Conservation (phyloP, 1,140 invertebrate genomes). For the Proctacanthus coquilletti region DNA sequence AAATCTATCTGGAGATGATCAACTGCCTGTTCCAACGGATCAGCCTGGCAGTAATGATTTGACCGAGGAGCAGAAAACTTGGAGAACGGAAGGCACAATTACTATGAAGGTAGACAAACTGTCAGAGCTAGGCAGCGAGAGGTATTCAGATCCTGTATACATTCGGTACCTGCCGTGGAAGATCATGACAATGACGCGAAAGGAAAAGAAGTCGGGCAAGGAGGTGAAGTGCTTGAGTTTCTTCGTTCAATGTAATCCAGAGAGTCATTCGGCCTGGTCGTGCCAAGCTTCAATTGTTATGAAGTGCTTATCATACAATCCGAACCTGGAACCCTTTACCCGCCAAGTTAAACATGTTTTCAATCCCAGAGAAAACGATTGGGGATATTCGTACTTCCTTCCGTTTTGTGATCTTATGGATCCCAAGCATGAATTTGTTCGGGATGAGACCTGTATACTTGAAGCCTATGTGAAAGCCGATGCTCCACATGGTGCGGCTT, state of each 20-base stretch:
- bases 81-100: no score
- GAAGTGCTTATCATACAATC: slow-evolving; percentile 68
- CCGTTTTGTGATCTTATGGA: slow-evolving; percentile 78
- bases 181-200: slow-evolving; percentile 94
- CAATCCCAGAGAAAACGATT: slow-evolving; percentile 82
- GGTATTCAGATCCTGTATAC: no score
- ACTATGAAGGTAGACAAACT: no score
- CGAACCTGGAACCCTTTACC: slow-evolving; percentile 55
- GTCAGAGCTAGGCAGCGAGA: no score
- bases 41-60: no score
- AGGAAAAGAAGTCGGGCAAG: no score
- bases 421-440: slow-evolving; percentile 85
- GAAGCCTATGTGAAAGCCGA: slow-evolving; percentile 92
- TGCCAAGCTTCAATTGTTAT: slow-evolving; percentile 91
- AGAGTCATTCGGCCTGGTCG: slow-evolving; percentile 93
- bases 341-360: slow-evolving; percentile 51
- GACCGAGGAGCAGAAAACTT: no score
- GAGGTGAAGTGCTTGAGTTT: slow-evolving; percentile 67
- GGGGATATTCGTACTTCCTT: slow-evolving; percentile 68
- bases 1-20: no score
- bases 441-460: slow-evolving; percentile 88
- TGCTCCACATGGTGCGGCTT: slow-evolving; percentile 94
- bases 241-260: slow-evolving; percentile 84
- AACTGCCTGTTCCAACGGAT: no score
- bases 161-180: slow-evolving; percentile 96